Base-by-base conservation (phyloP, 2,113 vertebrate species). In the Anolis carolinensis region DNA sequence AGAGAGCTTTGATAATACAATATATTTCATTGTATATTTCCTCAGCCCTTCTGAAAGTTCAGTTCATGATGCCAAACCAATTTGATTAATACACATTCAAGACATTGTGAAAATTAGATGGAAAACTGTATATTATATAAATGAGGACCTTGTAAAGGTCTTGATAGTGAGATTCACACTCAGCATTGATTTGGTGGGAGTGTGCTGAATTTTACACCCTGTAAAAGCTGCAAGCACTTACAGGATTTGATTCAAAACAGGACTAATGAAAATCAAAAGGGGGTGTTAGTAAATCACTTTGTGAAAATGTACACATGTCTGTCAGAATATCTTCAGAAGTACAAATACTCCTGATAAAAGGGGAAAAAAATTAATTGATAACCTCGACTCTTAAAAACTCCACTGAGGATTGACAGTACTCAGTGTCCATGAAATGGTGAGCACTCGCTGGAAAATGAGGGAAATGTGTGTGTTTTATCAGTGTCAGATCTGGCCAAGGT, bases 1-100 rank as follows among this genome's bases (percentile, higher is more conserved):
- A 65, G 74, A 34, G 25, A 36, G 32, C 72, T 85, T 76, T 86
- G 30, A 82, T 90, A 50, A 52, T 13, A 59, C 1, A 80, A 36
- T 2, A 18, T 55, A 7, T 75, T 86, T 81, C 20, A 27, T 36
- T 48, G 55, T 59, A 59, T 59, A 44, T 85, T 44, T 82, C 13
- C 70, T 55, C 73, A 82, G 59, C 2, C 52, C 68, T 50, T 83
- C 36, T 72, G 34, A 59, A 70, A 48, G 52, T 50, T 70, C 48
- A 50, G 23, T 74, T 86, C 50, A 18, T 50, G 62, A 75, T 67
- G 44, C 30, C 55, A 59, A 74, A 21, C n/a, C 71, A 20, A 39
- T 81, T 67, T 81, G 39, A 23, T 81, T 75, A 86, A 74, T 62
- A 32, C 30, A 65, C 13, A 34, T 4, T 86, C 59, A 80, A 72